Evolutionary conservation across 2,888 invertebrate genomes (phyloP), one percentile per base, ranked within the genome.

Genomic region (Koerneria pararmatus): DNA sequence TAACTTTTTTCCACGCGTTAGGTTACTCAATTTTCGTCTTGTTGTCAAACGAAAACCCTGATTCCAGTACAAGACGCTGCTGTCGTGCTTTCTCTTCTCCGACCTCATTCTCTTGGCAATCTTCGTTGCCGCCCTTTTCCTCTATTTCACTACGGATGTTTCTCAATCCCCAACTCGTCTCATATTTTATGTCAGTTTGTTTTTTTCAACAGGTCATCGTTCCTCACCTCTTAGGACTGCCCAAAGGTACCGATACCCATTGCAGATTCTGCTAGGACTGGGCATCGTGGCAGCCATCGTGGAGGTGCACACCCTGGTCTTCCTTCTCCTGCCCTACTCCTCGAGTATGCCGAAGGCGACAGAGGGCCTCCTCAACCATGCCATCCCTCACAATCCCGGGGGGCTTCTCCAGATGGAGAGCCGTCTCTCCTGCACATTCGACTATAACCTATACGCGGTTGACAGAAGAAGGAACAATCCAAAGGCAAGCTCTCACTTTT

Each of bases 321-420:
- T 74, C 63, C 65, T 77, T 24, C 57, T 80, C 6, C 67, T 71
- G 41, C 77, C 80, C 8, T 75, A 76, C 65, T 71, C 71, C 24
- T 58, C 37, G 8, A 64, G 60, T 41, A 69, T 80, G 34, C 78
- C 79, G 11, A 80, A 80, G 46, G 67, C 68, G 29, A 79, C 79
- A n/a, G 76, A 74, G 69, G 48, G 56, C 61, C 24, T 22, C 27
- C 72, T 81, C 49, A 78, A 81, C 66, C 79, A 78, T 54, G 80
- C 81, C 22, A 78, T 81, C 59, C 81, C 81, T 2, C 78, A 79
- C 70, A 81, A 81, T 48, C 76, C 80, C 2, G 80, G 81, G 19
- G 79, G 74, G 27, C 19, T 64, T 2, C 15, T 54, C 19, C 73
- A 80, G 61, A 79, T 81, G 76, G 80, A 80, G 66, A 67, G 73